phyloP scores from a whole-genome alignment of 2,888 invertebrate genomes.

The Apamea crenata region DNA sequence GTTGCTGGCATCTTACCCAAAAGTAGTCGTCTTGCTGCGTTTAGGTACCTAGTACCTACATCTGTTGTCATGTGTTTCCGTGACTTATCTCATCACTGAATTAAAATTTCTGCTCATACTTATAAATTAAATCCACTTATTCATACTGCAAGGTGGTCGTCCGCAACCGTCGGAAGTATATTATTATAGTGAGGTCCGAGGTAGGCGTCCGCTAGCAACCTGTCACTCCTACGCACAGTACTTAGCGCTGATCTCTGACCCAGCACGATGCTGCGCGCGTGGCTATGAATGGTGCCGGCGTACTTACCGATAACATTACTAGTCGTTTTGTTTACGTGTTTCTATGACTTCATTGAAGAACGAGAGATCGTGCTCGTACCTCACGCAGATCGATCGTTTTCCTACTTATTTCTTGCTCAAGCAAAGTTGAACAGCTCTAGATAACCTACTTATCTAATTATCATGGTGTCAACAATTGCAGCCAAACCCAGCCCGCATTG shows the following conservation, averaged over 20 bases:
- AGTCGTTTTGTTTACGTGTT: constrained; percentile 18
- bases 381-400: constrained; percentile 21
- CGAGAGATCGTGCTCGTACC: not conserved
- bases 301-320: constrained; percentile 44
- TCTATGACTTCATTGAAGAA: constrained; percentile 24
- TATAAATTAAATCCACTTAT: constrained; percentile 18
- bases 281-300: constrained; percentile 49
- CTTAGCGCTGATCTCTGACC: constrained; percentile 51
- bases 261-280: constrained; percentile 47
- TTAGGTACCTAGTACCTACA: not conserved
- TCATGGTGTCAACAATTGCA: not conserved
- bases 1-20: constrained; percentile 38
- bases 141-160: constrained; percentile 25
- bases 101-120: constrained; percentile 19
- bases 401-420: constrained; percentile 7
- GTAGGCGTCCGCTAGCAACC: constrained; percentile 58
- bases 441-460: not conserved
- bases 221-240: constrained; percentile 59
- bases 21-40: constrained; percentile 3
- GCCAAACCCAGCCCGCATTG: no score
- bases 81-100: not conserved
- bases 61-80: constrained; percentile 10
- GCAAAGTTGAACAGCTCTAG: not conserved
- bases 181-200: constrained; percentile 40
- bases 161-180: constrained; percentile 41